These are phyloP conservation scores for Eupithecia insigniata DNA, from an alignment of 2,888 invertebrate species.

Conservation along the genomic window DNA sequence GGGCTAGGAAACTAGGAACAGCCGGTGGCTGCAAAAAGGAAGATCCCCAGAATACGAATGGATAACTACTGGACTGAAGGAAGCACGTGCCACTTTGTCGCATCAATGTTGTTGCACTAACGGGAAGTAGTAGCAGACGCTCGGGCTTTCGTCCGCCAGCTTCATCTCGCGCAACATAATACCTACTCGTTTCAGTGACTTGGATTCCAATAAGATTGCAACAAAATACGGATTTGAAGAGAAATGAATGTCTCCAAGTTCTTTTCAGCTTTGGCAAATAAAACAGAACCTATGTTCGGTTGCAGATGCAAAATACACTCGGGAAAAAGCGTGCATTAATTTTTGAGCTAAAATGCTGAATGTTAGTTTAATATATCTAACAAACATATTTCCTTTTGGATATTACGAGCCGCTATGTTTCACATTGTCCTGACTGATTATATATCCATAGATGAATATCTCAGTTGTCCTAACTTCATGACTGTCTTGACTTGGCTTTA, in stretches of 20 bases:
- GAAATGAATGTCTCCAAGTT: slow-evolving; percentile 34
- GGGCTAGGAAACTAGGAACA: slow-evolving; percentile 42
- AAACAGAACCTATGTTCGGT: slow-evolving; percentile 24
- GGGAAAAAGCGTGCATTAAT: slow-evolving; percentile 29
- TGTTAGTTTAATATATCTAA: not conserved
- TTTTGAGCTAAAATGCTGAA: slow-evolving; percentile 12
- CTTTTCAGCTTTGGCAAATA: slow-evolving; percentile 24
- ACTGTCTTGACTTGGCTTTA: not conserved
- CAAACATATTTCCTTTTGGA: not conserved
- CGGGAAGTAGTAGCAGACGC: slow-evolving; percentile 33
- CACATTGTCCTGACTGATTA: not conserved
- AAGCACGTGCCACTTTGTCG: slow-evolving; percentile 47
- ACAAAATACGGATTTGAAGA: slow-evolving; percentile 39
- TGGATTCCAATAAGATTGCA: slow-evolving; percentile 40
- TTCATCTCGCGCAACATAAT: slow-evolving; percentile 40
- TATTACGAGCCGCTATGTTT: not conserved
- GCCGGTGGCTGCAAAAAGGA: slow-evolving; percentile 48
- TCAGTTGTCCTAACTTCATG: too few species aligned
- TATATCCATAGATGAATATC: too few species aligned
- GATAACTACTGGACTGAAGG: slow-evolving; percentile 45
- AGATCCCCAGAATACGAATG: slow-evolving; percentile 53
- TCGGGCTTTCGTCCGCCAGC: slow-evolving; percentile 36
- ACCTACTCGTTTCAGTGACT: slow-evolving; percentile 41
- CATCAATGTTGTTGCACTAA: slow-evolving; percentile 41
- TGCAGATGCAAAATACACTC: slow-evolving; percentile 28